Base-by-base conservation (phyloP, 1,140 invertebrate genomes). In the Lepidostoma basale region DNA sequence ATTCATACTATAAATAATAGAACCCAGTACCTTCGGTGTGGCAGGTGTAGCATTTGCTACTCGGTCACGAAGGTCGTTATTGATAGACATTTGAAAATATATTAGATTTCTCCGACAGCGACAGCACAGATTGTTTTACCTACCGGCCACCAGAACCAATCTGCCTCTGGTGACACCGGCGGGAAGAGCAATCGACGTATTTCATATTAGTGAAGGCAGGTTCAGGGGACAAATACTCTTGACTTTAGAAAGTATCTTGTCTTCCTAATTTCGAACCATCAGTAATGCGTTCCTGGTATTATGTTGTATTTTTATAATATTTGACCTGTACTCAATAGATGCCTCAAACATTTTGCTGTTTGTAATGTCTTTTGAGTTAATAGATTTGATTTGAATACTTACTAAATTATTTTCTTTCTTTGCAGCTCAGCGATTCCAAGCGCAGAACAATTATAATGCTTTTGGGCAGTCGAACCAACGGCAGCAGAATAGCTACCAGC, bases 401-500 rank as follows among this genome's bases (percentile, higher is more conserved):
- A 3, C 33, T 12, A 1, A 36, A 36, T 9, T n/a, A 36, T 36
- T 36, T 36, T 36, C 1, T 3, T 54, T 22, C 45, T 25, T 59
- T 47, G 16, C 52, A 52, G 65, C 33, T 10, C 62, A 65, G 23
- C 47, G 47, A 10, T 65, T 65, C 33, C 70, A 74, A 33, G 45
- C 44, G 26, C 71, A 74, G 36, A 74, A 28, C 73, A n/a, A n/a
- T n/a, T 69, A 0, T 70, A 74, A 12, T 65, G 68, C 59, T 20
- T 25, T 33, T 14, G 59, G 20, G 40, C 28, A 28, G 14, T 3
- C 16, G 28, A 8, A 16, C 68, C 16, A 16, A 9, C 26, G 6
- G 9, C 62, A 47, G 3, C 70, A 74, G 23, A 30, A 58, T 16
- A 71, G 71, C 28, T 66, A n/a, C 70, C 74, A 33, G 73, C 74